Conservation (phyloP, 2,888 invertebrate genomes). For the Rhingia rostrata region DNA sequence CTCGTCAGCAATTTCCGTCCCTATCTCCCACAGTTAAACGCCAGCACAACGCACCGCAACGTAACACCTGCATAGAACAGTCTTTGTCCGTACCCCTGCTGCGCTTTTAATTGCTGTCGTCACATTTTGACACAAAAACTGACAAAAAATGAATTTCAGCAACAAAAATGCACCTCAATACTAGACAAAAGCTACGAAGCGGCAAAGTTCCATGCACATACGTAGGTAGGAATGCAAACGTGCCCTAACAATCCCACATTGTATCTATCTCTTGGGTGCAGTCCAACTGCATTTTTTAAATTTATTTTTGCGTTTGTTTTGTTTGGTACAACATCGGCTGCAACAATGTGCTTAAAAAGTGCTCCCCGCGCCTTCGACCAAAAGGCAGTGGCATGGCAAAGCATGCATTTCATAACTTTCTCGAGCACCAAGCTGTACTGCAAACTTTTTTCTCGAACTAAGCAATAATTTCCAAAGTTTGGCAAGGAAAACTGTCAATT, state of each 20-base stretch:
- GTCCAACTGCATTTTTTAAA: conserved; percentile 25
- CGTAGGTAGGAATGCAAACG: background rate
- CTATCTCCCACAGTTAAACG: conserved; percentile 33
- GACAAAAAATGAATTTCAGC: background rate
- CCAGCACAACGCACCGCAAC: conserved; percentile 31
- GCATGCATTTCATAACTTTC: conserved; percentile 25
- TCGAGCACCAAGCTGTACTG: background rate
- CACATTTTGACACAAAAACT: conserved; percentile 36
- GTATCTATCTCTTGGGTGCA: background rate
- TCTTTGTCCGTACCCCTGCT: conserved; percentile 11
- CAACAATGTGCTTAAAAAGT: background rate
- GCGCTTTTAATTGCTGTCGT: conserved; percentile 20
- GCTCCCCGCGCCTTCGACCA: background rate
- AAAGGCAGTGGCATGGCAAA: background rate
- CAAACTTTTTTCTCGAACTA: conserved; percentile 5
- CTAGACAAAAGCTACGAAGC: background rate
- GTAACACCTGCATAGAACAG: conserved; percentile 34
- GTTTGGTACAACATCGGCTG: background rate
- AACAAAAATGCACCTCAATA: conserved; percentile 13
- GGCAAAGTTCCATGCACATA: background rate
- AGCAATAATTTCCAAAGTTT: conserved; percentile 42
- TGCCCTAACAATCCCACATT: background rate
- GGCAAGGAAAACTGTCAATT: conserved; percentile 50
- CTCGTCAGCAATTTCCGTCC: background rate
- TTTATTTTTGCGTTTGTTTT: conserved; percentile 10